Conservation (phyloP, 2,888 invertebrate species). For the Drosophila mayaguana region DNA sequence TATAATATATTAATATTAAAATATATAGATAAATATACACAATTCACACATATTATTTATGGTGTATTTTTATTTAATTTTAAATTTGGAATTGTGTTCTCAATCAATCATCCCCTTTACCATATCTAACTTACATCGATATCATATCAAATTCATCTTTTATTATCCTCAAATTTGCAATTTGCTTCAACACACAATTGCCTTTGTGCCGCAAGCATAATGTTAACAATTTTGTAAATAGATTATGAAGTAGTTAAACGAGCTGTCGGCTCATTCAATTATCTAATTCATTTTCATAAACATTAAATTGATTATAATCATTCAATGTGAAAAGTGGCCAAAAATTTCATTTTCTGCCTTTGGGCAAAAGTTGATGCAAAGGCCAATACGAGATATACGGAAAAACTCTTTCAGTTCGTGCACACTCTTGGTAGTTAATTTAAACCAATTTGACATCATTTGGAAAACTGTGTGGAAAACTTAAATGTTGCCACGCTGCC, state of each 20-base stretch:
- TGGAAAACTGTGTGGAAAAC: slow-evolving; percentile 39
- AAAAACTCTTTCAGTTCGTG: slow-evolving; percentile 19
- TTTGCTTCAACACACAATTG: neutral
- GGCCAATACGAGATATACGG: slow-evolving; percentile 17
- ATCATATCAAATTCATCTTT: neutral
- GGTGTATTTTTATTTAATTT: too few relatives aligned
- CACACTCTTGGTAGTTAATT: slow-evolving; percentile 38
- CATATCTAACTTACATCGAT: neutral
- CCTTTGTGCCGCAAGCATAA: neutral
- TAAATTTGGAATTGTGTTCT: too few relatives aligned
- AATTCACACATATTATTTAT: too few relatives aligned
- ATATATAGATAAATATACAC: too few relatives aligned
- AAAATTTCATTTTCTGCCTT: slow-evolving; percentile 22
- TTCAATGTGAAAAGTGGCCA: slow-evolving; percentile 2
- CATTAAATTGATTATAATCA: slow-evolving; percentile 35
- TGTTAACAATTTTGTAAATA: neutral
- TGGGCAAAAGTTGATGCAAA: slow-evolving; percentile 23
- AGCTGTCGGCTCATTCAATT: slow-evolving; percentile 14
- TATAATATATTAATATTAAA: too few relatives aligned
- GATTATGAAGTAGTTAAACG: neutral
- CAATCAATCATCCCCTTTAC: neutral
- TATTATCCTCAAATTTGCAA: neutral
- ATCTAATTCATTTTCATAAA: slow-evolving; percentile 38
- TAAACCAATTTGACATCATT: slow-evolving; percentile 49
- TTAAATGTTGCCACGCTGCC: slow-evolving; percentile 1